A percentile compares a stretch with the other conserved stretches of the same genome.
Conservation (phyloP, 1,140 invertebrate species). For the Hylaeus anthracinus region DNA sequence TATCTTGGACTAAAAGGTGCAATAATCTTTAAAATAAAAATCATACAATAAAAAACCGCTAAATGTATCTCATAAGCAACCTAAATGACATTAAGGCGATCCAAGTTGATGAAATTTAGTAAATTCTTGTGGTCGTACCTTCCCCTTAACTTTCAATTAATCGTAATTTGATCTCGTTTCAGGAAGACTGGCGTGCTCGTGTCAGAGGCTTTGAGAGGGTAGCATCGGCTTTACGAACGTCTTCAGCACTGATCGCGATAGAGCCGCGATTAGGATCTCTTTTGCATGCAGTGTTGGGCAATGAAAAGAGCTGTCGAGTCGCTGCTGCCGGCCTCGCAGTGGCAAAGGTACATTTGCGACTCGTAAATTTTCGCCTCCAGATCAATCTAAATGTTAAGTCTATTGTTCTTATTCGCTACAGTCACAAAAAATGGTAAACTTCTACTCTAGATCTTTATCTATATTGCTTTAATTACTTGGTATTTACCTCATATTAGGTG, state of each 20-base stretch:
- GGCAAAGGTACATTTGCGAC: constrained; percentile 71
- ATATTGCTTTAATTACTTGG: background rate
- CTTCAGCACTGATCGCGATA: constrained; percentile 80
- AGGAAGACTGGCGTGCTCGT: constrained; percentile 83
- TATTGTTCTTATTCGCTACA: too few species aligned
- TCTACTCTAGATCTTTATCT: too few species aligned
- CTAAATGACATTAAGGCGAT: too few species aligned
- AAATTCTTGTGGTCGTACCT: too few species aligned
- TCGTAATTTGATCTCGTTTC: background rate
- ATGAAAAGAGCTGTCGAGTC: constrained; percentile 84
- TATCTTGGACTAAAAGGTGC: too few species aligned
- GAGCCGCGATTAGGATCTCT: constrained; percentile 84
- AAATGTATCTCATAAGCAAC: too few species aligned
- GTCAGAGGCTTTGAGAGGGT: constrained; percentile 83
- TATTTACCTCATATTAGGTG: constrained; percentile 59
- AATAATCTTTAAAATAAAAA: too few species aligned
- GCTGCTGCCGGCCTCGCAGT: constrained; percentile 83
- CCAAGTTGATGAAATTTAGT: too few species aligned
- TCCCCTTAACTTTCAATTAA: background rate
- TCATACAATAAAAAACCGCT: background rate
- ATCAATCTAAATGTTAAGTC: constrained; percentile 37
- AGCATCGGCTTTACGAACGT: constrained; percentile 80
- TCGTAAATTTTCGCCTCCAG: constrained; percentile 25
- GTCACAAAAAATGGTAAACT: too few species aligned
- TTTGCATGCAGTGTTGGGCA: constrained; percentile 83